Evolutionary conservation across 2,888 invertebrate genomes (phyloP), one percentile per base, ranked within the genome.

Genomic region (Tachystola acroxantha): DNA sequence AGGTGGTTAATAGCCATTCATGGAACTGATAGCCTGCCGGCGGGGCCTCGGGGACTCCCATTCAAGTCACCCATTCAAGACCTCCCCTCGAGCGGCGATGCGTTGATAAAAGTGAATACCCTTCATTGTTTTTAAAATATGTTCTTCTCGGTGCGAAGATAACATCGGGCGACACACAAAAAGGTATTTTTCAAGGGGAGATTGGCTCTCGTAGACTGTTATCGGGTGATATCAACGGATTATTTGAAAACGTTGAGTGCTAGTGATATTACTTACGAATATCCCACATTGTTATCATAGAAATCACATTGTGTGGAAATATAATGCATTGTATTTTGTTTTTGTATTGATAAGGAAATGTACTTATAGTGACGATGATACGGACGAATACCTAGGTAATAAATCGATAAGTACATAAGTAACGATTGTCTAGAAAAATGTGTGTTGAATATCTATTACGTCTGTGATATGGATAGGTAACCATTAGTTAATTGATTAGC

Each of bases 1-100:
- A 78, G 79, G 79, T 79, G 78, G 74, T 74, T 79, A 78, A 81
- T 79, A 71, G 68, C 70, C 73, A 73, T 79, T 79, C 77, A 80
- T 65, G 57, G 68, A 64, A 67, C 71, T 73, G 74, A 75, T 73
- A 73, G 73, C 69, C 74, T 72, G 61, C 64, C 68, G 66, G 70
- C 65, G 63, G 56, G 53, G 64, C 72, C 69, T 57, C 55, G 46
- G 72, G 76, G 67, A 66, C 61, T 62, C 59, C 76, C 71, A 77
- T 80, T 80, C 79, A 77, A 42, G 45, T 51, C 44, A 55, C 62
- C 77, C 66, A 73, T 82, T 78, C 77, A 78, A 54, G 43, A 53
- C 41, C 48, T 65, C 63, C 76, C 76, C 77, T 73, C 63, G 57
- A 60, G 78, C 71, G 72, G 60, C 74, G 77, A 79, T 79, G 78